Evolutionary conservation across 2,888 invertebrate genomes (phyloP).

Genomic region (Neoscelio sp.): DNA sequence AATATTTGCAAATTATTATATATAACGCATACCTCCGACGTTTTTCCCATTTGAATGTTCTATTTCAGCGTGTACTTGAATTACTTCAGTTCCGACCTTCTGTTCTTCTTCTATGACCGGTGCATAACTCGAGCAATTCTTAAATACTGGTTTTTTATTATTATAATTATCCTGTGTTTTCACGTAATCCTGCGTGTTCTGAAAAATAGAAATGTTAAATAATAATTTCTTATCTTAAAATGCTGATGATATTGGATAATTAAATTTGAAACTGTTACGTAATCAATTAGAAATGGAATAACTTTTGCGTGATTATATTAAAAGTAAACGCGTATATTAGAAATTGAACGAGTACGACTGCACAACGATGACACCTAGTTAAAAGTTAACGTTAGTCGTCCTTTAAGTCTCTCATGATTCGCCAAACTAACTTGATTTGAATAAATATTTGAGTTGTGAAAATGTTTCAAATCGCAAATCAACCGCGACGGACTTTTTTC

Average conservation of each 20-base stretch:
- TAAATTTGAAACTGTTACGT: no score
- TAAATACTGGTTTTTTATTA: slow-evolving; percentile 95
- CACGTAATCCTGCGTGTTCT: slow-evolving; percentile 61
- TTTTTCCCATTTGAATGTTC: slow-evolving; percentile 28
- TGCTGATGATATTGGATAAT: no score
- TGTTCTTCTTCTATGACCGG: slow-evolving; percentile 93
- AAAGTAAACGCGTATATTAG: slow-evolving; percentile 20
- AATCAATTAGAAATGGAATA: no score
- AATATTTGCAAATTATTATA: no score
- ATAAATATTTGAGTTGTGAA: slow-evolving; percentile 42
- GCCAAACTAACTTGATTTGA: background rate
- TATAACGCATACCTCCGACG: slow-evolving; percentile 16
- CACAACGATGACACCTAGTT: slow-evolving; percentile 10
- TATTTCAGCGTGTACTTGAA: slow-evolving; percentile 88
- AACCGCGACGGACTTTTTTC: slow-evolving; percentile 25
- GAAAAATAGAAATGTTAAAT: slow-evolving; percentile 1
- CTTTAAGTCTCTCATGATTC: slow-evolving; percentile 21
- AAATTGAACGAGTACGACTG: background rate
- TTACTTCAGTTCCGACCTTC: slow-evolving; percentile 89
- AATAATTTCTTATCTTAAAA: no score
- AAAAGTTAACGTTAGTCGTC: slow-evolving; percentile 37
- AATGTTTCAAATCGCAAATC: slow-evolving; percentile 32
- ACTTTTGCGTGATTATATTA: slow-evolving; percentile 20
- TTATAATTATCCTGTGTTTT: slow-evolving; percentile 81
- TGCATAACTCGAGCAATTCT: slow-evolving; percentile 92